Evolutionary conservation across 2,113 vertebrate genomes (phyloP).

Genomic region (Delphinus delphis): DNA sequence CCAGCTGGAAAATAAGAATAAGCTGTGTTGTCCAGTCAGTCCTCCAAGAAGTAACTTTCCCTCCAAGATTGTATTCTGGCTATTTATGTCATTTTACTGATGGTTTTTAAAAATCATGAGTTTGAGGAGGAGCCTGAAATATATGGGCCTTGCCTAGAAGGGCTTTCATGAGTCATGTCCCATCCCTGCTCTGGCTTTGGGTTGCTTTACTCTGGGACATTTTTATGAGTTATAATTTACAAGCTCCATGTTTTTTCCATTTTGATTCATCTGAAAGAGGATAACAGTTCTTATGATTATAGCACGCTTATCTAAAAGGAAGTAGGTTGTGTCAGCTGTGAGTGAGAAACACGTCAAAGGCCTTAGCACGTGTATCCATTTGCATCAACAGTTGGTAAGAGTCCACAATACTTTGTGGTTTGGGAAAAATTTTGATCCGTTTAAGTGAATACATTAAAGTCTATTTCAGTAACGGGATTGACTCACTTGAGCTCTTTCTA

Average conservation of each 20-base stretch:
- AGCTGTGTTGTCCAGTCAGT: not conserved
- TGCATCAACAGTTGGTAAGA: not conserved
- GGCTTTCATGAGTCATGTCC: slow-evolving; percentile 38
- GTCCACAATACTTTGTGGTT: not conserved
- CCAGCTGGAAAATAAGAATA: not conserved
- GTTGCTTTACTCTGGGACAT: slow-evolving; percentile 38
- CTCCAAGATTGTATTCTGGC: not conserved
- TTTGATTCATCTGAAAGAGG: slow-evolving; percentile 24
- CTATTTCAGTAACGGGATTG: not conserved
- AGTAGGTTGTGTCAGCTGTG: not conserved
- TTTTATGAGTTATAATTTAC: slow-evolving; percentile 67
- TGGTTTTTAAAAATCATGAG: slow-evolving; percentile 11
- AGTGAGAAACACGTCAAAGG: not conserved
- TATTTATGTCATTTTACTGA: slow-evolving; percentile 50
- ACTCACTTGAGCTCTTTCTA: slow-evolving; percentile 22
- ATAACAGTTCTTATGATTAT: not conserved
- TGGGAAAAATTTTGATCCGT: not conserved
- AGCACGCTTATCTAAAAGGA: not conserved
- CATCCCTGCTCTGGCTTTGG: not conserved
- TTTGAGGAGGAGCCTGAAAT: slow-evolving; percentile 54
- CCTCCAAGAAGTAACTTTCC: slow-evolving; percentile 7
- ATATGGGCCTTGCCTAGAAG: slow-evolving; percentile 31
- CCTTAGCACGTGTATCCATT: not conserved
- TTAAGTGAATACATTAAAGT: not conserved
- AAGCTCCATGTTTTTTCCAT: slow-evolving; percentile 38